Evolutionary conservation across 2,888 invertebrate species (phyloP).

Genomic region (Campoplex capitator): DNA sequence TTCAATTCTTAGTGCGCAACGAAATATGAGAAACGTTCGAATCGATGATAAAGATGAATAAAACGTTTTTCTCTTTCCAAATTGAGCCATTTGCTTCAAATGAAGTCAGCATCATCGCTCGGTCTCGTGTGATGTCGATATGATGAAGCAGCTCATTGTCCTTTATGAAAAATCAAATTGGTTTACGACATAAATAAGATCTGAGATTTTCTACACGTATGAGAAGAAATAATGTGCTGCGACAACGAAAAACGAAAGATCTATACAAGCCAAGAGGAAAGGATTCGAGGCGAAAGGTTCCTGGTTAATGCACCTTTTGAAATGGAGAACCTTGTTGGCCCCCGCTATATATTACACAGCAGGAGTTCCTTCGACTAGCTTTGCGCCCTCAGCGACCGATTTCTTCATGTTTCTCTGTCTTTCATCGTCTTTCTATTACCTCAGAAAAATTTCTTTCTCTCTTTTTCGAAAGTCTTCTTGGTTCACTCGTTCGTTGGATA

Average conservation of each 20-base stretch:
- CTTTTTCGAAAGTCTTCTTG: constrained; percentile 7
- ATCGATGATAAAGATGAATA: background rate
- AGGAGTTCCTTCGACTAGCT: constrained; percentile 77
- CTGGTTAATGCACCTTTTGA: constrained; percentile 78
- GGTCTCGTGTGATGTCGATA: background rate
- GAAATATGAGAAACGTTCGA: background rate
- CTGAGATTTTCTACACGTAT: background rate
- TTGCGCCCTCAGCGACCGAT: constrained; percentile 55
- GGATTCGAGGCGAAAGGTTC: constrained; percentile 55
- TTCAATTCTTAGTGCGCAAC: background rate
- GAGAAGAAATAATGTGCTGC: constrained; percentile 2
- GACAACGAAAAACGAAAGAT: constrained; percentile 6
- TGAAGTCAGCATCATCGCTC: background rate
- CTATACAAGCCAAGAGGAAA: constrained; percentile 21
- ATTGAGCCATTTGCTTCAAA: background rate
- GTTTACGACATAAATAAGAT: background rate
- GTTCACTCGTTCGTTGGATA: constrained; percentile 50
- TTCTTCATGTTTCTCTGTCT: constrained; percentile 58
- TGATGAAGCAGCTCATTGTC: background rate
- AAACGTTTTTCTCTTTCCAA: background rate
- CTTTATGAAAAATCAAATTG: constrained; percentile 12
- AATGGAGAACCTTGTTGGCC: constrained; percentile 78
- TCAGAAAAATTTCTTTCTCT: constrained; percentile 31
- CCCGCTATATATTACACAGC: constrained; percentile 84
- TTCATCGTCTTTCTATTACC: constrained; percentile 57